Base-by-base conservation (phyloP, 1,140 invertebrate genomes). In the Cydia fagiglandana region DNA sequence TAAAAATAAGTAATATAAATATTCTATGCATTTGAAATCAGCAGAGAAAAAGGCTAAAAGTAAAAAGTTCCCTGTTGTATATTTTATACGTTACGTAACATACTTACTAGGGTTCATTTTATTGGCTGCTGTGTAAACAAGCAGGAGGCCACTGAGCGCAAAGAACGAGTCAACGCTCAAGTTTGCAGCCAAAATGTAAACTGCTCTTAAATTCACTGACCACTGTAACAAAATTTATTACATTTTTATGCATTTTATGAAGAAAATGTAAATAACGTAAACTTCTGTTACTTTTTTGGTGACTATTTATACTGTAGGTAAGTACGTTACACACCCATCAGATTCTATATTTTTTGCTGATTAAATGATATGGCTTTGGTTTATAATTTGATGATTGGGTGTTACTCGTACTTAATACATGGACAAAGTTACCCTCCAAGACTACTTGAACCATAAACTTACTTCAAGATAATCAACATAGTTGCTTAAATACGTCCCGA, bases 161-260 rank as follows among this genome's bases (percentile, higher is more conserved):
- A 95, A 94, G 81, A 95, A 95, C 2, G 94, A 94, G 77, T 95
- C 94, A 0, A 95, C 94, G 0, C 93, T 83, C 41, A 93, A 85
- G 2, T 88, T 82, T 5, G 87, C 90, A 0, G 84, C 75, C 0
- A 88, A 82, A 5, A 93, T 79, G 81, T 88, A 88, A 12, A 91
- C 77, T 13, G 84, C 77, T 28, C 75, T 68, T 7, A 81, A 79
- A 2, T 78, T 80, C 12, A 70, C 74, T 28, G 82, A 45, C 86
- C 84, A 90, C 87, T 89, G 79, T 74, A 85, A 92, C 15, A 53
- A 53, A 53, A 53, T 4, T 34, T 6, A 34, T 34, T 34, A 4
- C 4, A 34, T 34, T 34, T 34, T 34, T 34, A 34, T 34, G 5
- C 34, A 5, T 34, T 34, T 74, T 3, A 15, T 30, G 30, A 30